Evolutionary conservation across 2,888 invertebrate species (phyloP).

Genomic region (Aporophyla lueneburgensis): DNA sequence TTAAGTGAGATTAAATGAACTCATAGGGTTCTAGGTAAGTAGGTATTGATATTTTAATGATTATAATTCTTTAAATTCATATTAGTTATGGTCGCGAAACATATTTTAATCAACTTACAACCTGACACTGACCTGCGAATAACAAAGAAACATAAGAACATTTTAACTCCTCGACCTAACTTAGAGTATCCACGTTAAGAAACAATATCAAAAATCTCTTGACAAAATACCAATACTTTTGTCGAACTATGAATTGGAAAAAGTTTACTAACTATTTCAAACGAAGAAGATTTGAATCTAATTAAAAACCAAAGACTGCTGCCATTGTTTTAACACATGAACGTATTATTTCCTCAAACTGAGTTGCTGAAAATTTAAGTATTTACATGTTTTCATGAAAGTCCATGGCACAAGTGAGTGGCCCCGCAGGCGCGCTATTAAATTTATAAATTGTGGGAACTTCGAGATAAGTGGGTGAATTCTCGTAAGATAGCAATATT

Average conservation of each 20-base stretch:
- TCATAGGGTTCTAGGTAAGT: too few species aligned
- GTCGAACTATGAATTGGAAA: too few species aligned
- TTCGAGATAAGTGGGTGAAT: slow-evolving; percentile 36
- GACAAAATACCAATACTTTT: background rate
- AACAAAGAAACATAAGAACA: too few species aligned
- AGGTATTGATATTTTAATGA: too few species aligned
- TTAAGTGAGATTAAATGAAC: too few species aligned
- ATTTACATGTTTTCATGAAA: slow-evolving; percentile 25
- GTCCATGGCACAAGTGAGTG: slow-evolving; percentile 8
- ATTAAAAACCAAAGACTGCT: background rate
- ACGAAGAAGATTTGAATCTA: background rate
- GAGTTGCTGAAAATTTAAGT: background rate
- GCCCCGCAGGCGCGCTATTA: slow-evolving; percentile 26
- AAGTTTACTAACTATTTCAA: background rate
- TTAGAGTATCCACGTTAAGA: too few species aligned
- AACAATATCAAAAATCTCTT: background rate
- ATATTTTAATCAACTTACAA: too few species aligned
- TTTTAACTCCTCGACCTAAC: too few species aligned
- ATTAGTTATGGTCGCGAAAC: too few species aligned
- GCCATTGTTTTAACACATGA: background rate
- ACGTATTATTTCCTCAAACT: slow-evolving; percentile 1
- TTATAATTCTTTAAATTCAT: too few species aligned
- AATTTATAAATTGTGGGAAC: slow-evolving; percentile 42
- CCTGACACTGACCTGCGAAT: too few species aligned
- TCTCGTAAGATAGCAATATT: slow-evolving; percentile 52